phyloP scores from a whole-genome alignment of 2,888 invertebrate genomes.

The Blastobasis lacticolella region DNA sequence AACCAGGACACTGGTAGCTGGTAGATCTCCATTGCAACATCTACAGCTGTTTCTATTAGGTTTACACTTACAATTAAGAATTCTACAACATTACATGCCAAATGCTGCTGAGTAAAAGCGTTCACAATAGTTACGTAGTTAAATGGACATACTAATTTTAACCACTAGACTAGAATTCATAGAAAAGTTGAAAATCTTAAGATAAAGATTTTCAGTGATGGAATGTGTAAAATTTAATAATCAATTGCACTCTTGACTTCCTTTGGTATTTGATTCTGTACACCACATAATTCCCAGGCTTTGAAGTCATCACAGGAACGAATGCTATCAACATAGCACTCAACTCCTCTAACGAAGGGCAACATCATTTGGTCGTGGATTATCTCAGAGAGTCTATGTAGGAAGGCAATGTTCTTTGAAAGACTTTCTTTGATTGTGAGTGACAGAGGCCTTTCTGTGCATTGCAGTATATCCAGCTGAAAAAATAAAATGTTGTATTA shows the following conservation, averaged over 20 bases:
- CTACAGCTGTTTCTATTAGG: too few relatives aligned
- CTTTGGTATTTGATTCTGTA: conserved; percentile 57
- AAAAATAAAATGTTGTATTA: conserved; percentile 18
- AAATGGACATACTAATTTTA: too few relatives aligned
- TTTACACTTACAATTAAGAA: conserved; percentile 4
- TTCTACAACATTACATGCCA: conserved; percentile 11
- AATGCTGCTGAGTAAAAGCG: too few relatives aligned
- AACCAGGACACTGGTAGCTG: too few relatives aligned
- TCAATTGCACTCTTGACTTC: conserved; percentile 65
- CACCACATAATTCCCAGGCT: conserved; percentile 64
- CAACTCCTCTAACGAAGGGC: conserved; percentile 60
- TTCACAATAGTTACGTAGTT: too few relatives aligned
- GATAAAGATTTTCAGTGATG: conserved; percentile 11
- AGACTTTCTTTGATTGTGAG: conserved; percentile 53
- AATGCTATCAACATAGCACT: conserved; percentile 57
- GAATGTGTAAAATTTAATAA: conserved; percentile 51
- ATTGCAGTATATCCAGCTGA: conserved; percentile 61
- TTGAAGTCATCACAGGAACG: conserved; percentile 62
- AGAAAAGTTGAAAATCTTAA: too few relatives aligned
- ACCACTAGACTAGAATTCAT: too few relatives aligned
- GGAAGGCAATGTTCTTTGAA: conserved; percentile 57
- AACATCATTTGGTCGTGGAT: conserved; percentile 61
- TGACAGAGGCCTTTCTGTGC: conserved; percentile 57
- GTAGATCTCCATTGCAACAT: too few relatives aligned
- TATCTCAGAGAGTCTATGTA: conserved; percentile 59